Conservation (phyloP, 2,113 vertebrate genomes). For the Bagarius yarrelli region DNA sequence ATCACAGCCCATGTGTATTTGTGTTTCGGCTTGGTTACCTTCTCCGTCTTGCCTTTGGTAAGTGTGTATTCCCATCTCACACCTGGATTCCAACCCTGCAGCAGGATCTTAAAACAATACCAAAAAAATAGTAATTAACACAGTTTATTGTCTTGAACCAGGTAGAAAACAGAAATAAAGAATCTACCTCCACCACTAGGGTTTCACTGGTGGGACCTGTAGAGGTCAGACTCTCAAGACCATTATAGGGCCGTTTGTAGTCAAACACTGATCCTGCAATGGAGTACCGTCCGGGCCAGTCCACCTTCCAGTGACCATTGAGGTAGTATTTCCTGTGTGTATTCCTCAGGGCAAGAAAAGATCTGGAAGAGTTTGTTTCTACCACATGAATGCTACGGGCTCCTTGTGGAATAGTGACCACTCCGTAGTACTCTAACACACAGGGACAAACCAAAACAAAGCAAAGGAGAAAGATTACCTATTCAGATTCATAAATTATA, state of each 20-base stretch:
- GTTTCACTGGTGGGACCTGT: conserved; percentile 83
- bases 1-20: conserved; percentile 81
- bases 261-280: conserved; percentile 81
- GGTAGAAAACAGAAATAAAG: background rate
- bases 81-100: conserved; percentile 83
- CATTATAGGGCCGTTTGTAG: conserved; percentile 79
- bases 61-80: conserved; percentile 82
- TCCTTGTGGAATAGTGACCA: conserved; percentile 79
- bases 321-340: conserved; percentile 75
- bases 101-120: conserved; percentile 70
- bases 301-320: conserved; percentile 83
- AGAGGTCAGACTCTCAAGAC: conserved; percentile 78
- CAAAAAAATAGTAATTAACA: background rate
- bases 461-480: background rate
- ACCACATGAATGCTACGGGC: conserved; percentile 77
- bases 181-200: conserved; percentile 77
- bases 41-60: conserved; percentile 63
- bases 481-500: background rate
- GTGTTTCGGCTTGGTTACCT: conserved; percentile 62
- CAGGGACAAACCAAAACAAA: background rate
- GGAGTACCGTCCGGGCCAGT: conserved; percentile 81
- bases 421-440: conserved; percentile 75
- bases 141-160: background rate
- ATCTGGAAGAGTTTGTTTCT: conserved; percentile 79
- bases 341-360: conserved; percentile 80